Conservation (phyloP, 2,888 invertebrate genomes). For the Andrena haemorrhoa region DNA sequence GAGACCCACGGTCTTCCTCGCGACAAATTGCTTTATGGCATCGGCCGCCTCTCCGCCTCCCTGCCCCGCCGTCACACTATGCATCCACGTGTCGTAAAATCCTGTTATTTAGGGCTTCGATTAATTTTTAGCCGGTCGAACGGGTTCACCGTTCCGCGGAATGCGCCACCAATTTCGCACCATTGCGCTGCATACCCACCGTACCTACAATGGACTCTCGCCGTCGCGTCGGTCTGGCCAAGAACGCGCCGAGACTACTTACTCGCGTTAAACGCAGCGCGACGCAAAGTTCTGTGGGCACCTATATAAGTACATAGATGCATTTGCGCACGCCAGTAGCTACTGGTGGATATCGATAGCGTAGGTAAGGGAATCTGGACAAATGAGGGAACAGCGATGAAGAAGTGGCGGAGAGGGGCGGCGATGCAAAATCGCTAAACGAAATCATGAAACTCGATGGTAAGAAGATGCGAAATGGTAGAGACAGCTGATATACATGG, state of each 20-base stretch:
- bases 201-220: no score
- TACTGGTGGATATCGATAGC: neutral
- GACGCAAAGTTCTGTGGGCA: no score
- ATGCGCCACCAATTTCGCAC: neutral
- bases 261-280: no score
- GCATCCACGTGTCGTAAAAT: constrained; percentile 68
- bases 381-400: neutral
- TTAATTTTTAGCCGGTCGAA: constrained; percentile 71
- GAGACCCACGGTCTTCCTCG: constrained; percentile 4
- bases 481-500: constrained; percentile 77
- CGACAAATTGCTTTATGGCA: constrained; percentile 69
- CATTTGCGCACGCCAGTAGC: neutral
- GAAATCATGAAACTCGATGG: constrained; percentile 62
- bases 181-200: neutral
- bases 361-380: constrained; percentile 36
- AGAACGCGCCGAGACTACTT: no score
- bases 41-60: constrained; percentile 13
- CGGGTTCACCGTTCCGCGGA: constrained; percentile 30
- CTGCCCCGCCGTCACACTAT: constrained; percentile 41
- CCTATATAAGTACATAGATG: accelerated
- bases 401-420: neutral
- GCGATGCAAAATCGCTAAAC: constrained; percentile 42
- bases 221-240: no score
- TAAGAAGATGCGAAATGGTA: constrained; percentile 54
- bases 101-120: constrained; percentile 65